Percentiles rank a stretch among this genome's conserved stretches.
Conservation (phyloP, 2,888 invertebrate genomes). For the Trichogramma evanescens region DNA sequence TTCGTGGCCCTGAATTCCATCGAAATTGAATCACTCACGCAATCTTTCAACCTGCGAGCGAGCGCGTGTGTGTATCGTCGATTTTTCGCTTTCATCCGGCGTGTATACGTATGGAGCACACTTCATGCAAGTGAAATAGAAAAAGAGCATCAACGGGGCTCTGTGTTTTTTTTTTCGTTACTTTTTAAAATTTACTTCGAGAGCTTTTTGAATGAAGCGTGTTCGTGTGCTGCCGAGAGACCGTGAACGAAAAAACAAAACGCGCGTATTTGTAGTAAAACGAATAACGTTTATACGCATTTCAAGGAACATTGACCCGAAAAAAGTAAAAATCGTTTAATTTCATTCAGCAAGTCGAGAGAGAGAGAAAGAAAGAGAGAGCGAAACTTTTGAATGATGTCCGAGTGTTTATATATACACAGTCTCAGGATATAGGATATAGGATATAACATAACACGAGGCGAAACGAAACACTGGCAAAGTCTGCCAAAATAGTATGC, state of each 20-base stretch:
- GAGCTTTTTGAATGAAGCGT: too few species aligned
- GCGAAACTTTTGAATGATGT: background rate
- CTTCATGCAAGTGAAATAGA: too few species aligned
- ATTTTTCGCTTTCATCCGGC: background rate
- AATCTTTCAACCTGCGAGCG: slow-evolving; percentile 16
- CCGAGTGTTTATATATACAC: too few species aligned
- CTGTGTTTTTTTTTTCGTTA: too few species aligned
- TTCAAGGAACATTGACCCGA: background rate
- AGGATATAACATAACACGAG: slow-evolving; percentile 22
- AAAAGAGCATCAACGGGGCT: too few species aligned
- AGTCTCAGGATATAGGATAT: too few species aligned
- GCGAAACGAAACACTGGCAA: slow-evolving; percentile 27
- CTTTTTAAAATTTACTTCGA: too few species aligned
- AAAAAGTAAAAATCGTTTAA: background rate
- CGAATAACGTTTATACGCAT: too few species aligned
- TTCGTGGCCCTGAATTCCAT: slow-evolving; percentile 31
- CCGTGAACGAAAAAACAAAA: too few species aligned
- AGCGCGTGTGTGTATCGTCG: too few species aligned
- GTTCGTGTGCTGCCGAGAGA: background rate
- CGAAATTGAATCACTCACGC: slow-evolving; percentile 33
- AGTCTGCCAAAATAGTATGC: slow-evolving; percentile 38
- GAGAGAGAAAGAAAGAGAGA: background rate
- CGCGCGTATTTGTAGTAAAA: too few species aligned
- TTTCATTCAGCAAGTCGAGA: background rate
- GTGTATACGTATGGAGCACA: too few species aligned